Percentiles rank a stretch among this genome's conserved stretches.
These are phyloP conservation scores for Trachythela sp. DNA, from an alignment of 64 coral and sea anemone genomes.

Conservation along the genomic window DNA sequence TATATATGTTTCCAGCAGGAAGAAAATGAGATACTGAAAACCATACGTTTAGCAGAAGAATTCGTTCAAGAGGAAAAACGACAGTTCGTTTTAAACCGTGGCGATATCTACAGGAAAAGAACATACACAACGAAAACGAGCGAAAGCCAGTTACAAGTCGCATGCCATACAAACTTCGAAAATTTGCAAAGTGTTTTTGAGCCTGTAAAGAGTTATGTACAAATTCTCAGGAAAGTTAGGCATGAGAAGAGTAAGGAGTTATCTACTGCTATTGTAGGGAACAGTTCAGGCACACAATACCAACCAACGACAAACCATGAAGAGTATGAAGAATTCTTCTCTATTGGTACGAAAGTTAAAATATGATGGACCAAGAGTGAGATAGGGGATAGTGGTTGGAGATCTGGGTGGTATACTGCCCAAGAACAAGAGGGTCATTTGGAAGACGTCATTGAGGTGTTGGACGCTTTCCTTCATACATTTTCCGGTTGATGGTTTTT, in stretches of 20 bases:
- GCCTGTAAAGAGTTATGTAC: background rate
- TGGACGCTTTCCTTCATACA: too few relatives aligned
- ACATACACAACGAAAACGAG: background rate
- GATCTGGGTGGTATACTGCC: background rate
- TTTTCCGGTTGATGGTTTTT: too few relatives aligned
- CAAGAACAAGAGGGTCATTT: background rate
- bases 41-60: background rate
- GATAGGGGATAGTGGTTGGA: background rate
- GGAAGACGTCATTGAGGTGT: background rate
- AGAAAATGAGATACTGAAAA: background rate
- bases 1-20: background rate
- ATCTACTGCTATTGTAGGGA: background rate
- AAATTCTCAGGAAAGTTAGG: background rate
- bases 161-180: too few relatives aligned
- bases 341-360: background rate
- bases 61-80: background rate
- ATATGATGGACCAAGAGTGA: background rate
- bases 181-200: background rate
- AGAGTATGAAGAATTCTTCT: background rate
- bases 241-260: background rate
- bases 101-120: background rate
- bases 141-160: background rate
- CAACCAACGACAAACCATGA: background rate
- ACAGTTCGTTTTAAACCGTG: background rate
- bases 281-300: background rate